Evolutionary conservation across 2,797 vertebrate genomes (phyloP).

Genomic region (Muscicapa comitata): DNA sequence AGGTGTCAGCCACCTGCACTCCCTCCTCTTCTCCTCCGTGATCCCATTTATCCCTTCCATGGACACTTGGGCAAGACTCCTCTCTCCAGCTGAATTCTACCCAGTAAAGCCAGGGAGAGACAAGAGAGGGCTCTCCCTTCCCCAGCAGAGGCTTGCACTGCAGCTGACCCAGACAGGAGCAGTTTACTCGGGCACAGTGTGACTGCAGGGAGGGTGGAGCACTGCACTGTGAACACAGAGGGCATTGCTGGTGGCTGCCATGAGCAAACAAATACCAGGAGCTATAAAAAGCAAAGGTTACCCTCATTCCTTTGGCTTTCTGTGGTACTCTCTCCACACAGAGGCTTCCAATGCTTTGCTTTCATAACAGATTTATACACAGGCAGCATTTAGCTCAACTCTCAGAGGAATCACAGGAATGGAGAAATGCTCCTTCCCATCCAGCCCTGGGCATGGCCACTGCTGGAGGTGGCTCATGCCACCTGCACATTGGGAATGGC

Average conservation of each 20-base stretch:
- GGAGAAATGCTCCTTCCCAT: neutral
- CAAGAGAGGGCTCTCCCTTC: neutral
- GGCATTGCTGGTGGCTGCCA: neutral
- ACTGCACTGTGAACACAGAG: neutral
- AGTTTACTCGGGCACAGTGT: neutral
- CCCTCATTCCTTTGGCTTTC: constrained; percentile 3
- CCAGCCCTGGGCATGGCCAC: rapidly evolving
- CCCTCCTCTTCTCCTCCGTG: neutral
- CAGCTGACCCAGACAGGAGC: neutral
- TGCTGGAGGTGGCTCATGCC: neutral
- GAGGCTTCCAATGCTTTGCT: neutral
- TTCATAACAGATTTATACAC: neutral
- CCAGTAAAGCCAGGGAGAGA: neutral
- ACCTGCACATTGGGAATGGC: neutral
- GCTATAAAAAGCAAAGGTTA: constrained; percentile 4
- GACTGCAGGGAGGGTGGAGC: neutral
- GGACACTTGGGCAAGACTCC: neutral
- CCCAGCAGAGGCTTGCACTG: neutral
- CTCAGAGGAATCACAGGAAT: neutral
- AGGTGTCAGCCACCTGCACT: neutral
- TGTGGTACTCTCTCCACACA: neutral
- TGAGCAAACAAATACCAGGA: neutral
- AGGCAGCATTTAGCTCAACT: neutral
- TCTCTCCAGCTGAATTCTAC: neutral
- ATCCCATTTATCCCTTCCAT: neutral